Conservation (phyloP, 1,140 invertebrate genomes). For the Lepeophtheirus salmonis region DNA sequence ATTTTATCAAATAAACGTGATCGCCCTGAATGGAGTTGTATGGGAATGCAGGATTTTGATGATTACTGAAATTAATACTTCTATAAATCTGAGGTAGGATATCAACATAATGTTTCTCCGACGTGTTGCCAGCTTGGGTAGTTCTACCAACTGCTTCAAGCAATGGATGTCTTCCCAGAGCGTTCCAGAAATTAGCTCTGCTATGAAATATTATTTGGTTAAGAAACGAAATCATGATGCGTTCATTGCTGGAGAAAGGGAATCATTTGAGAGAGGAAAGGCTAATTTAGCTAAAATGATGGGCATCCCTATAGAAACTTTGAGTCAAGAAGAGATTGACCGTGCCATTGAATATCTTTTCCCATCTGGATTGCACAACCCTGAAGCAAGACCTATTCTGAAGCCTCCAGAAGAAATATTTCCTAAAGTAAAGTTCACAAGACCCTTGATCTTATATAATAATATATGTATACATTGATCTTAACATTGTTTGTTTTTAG, state of each 20-base stretch:
- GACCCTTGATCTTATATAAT: too few relatives aligned
- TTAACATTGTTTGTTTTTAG: slow-evolving; percentile 1
- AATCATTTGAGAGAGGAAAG: slow-evolving; percentile 74
- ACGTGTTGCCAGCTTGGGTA: too few relatives aligned
- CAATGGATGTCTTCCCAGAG: too few relatives aligned
- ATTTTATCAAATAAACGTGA: too few relatives aligned
- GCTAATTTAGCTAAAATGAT: slow-evolving; percentile 95
- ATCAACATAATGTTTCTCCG: too few relatives aligned
- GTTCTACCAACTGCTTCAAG: too few relatives aligned
- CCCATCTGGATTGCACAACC: slow-evolving; percentile 68
- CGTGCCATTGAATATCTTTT: slow-evolving; percentile 73
- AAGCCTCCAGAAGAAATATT: slow-evolving; percentile 63
- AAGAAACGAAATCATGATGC: slow-evolving; percentile 32
- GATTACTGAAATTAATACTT: too few relatives aligned
- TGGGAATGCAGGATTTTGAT: too few relatives aligned
- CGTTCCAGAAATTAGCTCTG: neutral
- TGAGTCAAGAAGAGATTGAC: slow-evolving; percentile 50
- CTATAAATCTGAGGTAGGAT: too few relatives aligned
- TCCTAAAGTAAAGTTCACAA: slow-evolving; percentile 20
- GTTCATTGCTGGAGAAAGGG: slow-evolving; percentile 59
- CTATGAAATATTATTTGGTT: slow-evolving; percentile 9
- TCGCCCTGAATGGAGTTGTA: too few relatives aligned
- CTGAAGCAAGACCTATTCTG: slow-evolving; percentile 61
- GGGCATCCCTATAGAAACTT: slow-evolving; percentile 67
- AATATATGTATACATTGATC: too few relatives aligned